A percentile compares a stretch with the other conserved stretches of the same genome.
phyloP scores from a whole-genome alignment of 1,140 invertebrate genomes.

The Bombus superbus region DNA sequence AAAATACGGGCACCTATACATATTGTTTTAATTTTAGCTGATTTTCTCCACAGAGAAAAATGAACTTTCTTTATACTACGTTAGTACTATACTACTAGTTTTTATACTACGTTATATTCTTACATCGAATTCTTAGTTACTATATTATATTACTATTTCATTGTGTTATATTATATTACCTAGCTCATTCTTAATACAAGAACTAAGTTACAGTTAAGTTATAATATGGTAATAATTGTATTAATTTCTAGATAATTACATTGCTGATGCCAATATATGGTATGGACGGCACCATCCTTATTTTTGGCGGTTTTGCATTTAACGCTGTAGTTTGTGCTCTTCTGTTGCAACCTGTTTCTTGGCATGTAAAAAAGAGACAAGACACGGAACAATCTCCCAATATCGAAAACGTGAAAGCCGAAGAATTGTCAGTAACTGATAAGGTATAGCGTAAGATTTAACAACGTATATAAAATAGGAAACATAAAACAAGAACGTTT shows the following conservation, averaged over 20 bases:
- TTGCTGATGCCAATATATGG: slow-evolving; percentile 82
- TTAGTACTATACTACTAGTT: too few species aligned
- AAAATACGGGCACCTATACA: too few species aligned
- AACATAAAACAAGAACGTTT: too few species aligned
- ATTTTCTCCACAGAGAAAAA: too few species aligned
- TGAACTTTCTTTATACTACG: too few species aligned
- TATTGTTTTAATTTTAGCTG: too few species aligned
- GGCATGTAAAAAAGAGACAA: slow-evolving; percentile 82
- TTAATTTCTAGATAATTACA: slow-evolving; percentile 83
- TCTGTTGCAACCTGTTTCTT: slow-evolving; percentile 85
- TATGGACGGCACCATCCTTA: slow-evolving; percentile 83
- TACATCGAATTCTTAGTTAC: too few species aligned
- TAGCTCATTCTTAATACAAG: too few species aligned
- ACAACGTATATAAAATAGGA: too few species aligned
- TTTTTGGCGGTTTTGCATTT: slow-evolving; percentile 84
- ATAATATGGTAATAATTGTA: not conserved
- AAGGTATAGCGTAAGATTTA: not conserved
- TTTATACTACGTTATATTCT: too few species aligned
- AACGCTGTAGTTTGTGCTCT: slow-evolving; percentile 84
- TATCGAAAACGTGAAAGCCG: not conserved
- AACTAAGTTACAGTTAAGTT: not conserved
- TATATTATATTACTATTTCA: too few species aligned
- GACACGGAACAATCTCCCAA: not conserved
- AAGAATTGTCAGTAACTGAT: not conserved
- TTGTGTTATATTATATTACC: too few species aligned